These are phyloP conservation scores for Dromius quadrimaculatus DNA, from an alignment of 2,888 invertebrate genomes.

Conservation along the genomic window DNA sequence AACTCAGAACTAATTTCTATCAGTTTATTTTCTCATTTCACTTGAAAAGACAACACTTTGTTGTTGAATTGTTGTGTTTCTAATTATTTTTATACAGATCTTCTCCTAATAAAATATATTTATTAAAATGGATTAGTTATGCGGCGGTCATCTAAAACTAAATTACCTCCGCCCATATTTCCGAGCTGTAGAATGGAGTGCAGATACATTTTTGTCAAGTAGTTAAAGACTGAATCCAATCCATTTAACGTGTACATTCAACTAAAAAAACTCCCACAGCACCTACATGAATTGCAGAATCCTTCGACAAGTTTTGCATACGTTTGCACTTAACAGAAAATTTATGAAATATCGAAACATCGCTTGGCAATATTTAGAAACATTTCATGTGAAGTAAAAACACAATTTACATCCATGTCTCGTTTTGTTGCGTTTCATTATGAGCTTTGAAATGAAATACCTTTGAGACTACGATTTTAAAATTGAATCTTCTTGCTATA, in stretches of 20 bases:
- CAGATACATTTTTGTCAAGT: constrained; percentile 26
- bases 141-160: not conserved
- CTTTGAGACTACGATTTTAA: constrained; percentile 25
- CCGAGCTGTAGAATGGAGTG: not conserved
- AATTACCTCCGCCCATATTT: constrained; percentile 7
- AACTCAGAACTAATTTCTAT: no score
- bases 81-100: not conserved
- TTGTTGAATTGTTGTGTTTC: no score
- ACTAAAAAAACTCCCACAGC: constrained; percentile 17
- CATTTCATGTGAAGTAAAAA: constrained; percentile 24
- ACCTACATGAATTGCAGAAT: constrained; percentile 32
- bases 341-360: constrained; percentile 50
- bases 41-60: not conserved
- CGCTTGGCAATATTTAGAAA: constrained; percentile 33
- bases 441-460: constrained; percentile 31
- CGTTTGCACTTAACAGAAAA: constrained; percentile 36
- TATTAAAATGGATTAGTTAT: not conserved
- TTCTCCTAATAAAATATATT: not conserved
- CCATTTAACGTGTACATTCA: constrained; percentile 41
- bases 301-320: constrained; percentile 46
- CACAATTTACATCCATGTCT: constrained; percentile 24
- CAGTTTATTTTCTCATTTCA: not conserved
- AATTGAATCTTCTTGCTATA: constrained; percentile 40
- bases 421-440: constrained; percentile 37
- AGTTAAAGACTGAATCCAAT: constrained; percentile 44